A percentile compares a stretch with the other conserved stretches of the same genome.
Evolutionary conservation across 1,140 invertebrate species (phyloP).

Genomic region (Orchestia grillus): DNA sequence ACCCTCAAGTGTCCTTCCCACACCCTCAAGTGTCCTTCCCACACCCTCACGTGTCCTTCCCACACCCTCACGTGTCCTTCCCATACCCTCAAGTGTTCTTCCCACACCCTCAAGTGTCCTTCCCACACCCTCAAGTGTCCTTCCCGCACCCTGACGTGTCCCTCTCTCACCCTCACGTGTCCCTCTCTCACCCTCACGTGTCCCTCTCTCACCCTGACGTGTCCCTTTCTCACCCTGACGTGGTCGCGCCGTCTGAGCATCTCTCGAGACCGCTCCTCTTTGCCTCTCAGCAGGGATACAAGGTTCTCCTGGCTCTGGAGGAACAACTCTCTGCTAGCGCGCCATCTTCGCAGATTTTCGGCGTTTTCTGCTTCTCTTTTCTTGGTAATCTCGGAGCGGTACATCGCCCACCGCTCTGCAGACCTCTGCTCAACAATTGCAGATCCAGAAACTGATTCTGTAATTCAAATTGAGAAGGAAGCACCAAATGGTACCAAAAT

Average conservation of each 20-base stretch:
- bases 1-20: too few relatives aligned
- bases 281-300: not conserved
- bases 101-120: too few relatives aligned
- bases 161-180: too few relatives aligned
- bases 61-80: too few relatives aligned
- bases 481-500: too few relatives aligned
- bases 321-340: not conserved
- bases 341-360: slow-evolving; percentile 3
- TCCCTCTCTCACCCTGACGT: not conserved
- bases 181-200: not conserved
- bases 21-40: too few relatives aligned
- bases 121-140: too few relatives aligned
- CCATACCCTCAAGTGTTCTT: too few relatives aligned
- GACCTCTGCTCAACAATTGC: not conserved
- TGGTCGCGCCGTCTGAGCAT: slow-evolving; percentile 25
- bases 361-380: slow-evolving; percentile 25
- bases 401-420: slow-evolving; percentile 25
- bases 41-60: too few relatives aligned
- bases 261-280: not conserved
- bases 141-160: too few relatives aligned
- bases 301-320: slow-evolving; percentile 42
- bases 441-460: not conserved
- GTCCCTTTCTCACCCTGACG: slow-evolving; percentile 35
- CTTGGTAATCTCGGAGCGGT: not conserved
- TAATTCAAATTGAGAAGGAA: not conserved